Base-by-base conservation (phyloP, 1,140 invertebrate genomes). In the Hylaeus anthracinus region DNA sequence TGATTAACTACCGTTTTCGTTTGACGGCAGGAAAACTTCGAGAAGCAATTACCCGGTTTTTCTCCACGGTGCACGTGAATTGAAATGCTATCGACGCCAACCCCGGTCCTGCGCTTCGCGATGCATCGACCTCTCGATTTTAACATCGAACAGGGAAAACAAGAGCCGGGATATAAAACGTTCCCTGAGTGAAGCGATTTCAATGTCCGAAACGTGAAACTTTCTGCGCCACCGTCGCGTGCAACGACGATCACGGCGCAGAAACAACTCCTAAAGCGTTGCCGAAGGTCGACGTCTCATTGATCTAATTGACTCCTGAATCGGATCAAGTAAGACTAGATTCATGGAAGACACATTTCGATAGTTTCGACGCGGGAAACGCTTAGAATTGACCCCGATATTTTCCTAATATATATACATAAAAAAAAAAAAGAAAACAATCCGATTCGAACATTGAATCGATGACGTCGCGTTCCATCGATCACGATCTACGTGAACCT, bases 301-400 rank as follows among this genome's bases (percentile, higher is more conserved):
- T n/a, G 74, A 82, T 74, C 53, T 55, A 71, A 63, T 79, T 60
- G 74, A 79, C 66, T 82, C 53, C 55, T 76, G 53, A 81, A 65
- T 71, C 51, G 63, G 41, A 84, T 66, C 65, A 26, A 73, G 26
- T 41, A 48, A 48, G 80, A 63, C 61, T 85, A 75, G 84, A 86
- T 72, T 76, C 61, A 14, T 51, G 83, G 74, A 86, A 86, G 85
- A 79, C 72, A 58, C 55, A 6, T 78, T 85, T 63, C n/a, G 43
- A 65, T 71, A 45, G 43, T 63, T 70, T 41, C 41, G 64, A 71
- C 55, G 10, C 76, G 51, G 6, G 12, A 60, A 48, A 70, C 37
- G n/a, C 45, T 45, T 12, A 10, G 5, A 6, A 75, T 45, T 55
- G 9, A 39, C 26, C 26, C 26, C 26, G 26, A 26, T 26, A 26